Evolutionary conservation across 2,797 vertebrate genomes (phyloP), one percentile per base, ranked within the genome.

Genomic region (Echiichthys vipera): DNA sequence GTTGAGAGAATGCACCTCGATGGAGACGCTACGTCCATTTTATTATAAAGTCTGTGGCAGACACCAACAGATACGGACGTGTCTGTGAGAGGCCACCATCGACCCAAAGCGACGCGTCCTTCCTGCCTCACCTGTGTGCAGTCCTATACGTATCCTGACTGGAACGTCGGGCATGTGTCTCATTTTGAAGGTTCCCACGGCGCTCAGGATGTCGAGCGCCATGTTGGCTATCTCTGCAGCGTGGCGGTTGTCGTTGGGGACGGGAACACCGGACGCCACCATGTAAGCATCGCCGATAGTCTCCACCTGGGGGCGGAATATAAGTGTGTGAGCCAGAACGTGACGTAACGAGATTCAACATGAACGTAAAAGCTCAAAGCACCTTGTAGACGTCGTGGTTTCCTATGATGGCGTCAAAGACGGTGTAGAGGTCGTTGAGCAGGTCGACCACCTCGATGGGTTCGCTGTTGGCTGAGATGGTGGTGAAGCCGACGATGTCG

Each of bases 211-310:
- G 89, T 97, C 96, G 53, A 98, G 89, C 9, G 96, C 91, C 96
- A 98, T 97, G 85, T 97, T 98, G 74, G 96, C 92, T 40, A 97
- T 97, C 84, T 97, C 96, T 15, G 95, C 95, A 0, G 95, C 95
- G 0, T 97, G 96, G 0, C 95, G 95, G 85, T 95, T 95, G 4
- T 84, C 96, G 0, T 98, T 98, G 2, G 93, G 88, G 54, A 97
- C 94, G 0, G 96, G 96, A 13, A 98, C 89, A 2, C 96, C 97
- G 0, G 96, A 97, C 0, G 95, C 95, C 66, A 98, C 96, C 96
- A 97, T 96, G 84, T 98, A 98, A n/a, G 96, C 96, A 71, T 97
- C 96, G 0, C 94, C 94, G 1, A 96, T 96, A 2, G 96, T 95
- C 85, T 97, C 95, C 87, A 96, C 95, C 94, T 96, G 18, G 1